Conservation (phyloP, 2,888 invertebrate genomes). For the Epirrita christyi region DNA sequence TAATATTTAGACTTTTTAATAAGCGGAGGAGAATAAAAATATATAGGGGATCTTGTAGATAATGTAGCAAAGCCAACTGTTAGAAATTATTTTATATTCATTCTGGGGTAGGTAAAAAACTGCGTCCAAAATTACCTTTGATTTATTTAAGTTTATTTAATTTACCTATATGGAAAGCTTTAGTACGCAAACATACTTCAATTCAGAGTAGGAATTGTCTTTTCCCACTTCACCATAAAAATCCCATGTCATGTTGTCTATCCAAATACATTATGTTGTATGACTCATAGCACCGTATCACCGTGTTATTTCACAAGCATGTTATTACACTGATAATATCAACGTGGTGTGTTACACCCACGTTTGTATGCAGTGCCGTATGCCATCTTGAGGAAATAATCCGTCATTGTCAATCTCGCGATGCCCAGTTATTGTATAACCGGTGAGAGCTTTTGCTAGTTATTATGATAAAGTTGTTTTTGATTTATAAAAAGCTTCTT, state of each 20-base stretch:
- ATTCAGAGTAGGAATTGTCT: neutral
- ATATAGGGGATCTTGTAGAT: too few relatives aligned
- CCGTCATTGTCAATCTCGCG: slow-evolving; percentile 75
- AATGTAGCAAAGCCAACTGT: too few relatives aligned
- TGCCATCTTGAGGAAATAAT: slow-evolving; percentile 66
- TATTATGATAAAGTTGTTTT: slow-evolving; percentile 18
- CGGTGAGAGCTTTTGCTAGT: slow-evolving; percentile 27
- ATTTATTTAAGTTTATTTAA: too few relatives aligned
- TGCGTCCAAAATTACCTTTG: too few relatives aligned
- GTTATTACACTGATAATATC: slow-evolving; percentile 63
- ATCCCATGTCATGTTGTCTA: slow-evolving; percentile 11
- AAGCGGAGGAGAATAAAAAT: too few relatives aligned
- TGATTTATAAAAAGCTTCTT: neutral
- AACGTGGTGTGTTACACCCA: slow-evolving; percentile 52
- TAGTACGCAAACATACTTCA: too few relatives aligned
- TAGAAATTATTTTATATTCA: too few relatives aligned
- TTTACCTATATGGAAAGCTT: too few relatives aligned
- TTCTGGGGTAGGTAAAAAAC: too few relatives aligned
- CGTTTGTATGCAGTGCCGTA: slow-evolving; percentile 59
- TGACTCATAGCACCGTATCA: slow-evolving; percentile 51
- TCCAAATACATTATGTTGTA: slow-evolving; percentile 13
- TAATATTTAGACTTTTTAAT: too few relatives aligned
- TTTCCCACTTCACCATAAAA: slow-evolving; percentile 19
- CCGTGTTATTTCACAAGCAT: slow-evolving; percentile 58
- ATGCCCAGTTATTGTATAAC: slow-evolving; percentile 66